These are phyloP conservation scores for Drosophila chauvacae DNA, from an alignment of 1,140 invertebrate species.

Conservation along the genomic window DNA sequence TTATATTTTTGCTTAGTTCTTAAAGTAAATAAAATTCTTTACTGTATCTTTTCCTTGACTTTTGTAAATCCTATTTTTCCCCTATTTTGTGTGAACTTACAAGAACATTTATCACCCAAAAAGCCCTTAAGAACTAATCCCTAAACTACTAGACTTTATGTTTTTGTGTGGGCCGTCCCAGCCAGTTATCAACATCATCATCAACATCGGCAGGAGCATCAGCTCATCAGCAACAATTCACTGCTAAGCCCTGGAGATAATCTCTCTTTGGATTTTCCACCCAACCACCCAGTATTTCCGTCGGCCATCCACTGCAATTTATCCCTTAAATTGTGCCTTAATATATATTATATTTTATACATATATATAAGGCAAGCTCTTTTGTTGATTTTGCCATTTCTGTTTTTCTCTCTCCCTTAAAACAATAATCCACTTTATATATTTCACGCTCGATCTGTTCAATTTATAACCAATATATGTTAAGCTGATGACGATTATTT, in stretches of 20 bases:
- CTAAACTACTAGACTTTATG: slow-evolving; percentile 4
- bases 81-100: neutral
- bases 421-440: slow-evolving; percentile 83
- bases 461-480: slow-evolving; percentile 82
- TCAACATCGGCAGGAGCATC: slow-evolving; percentile 3
- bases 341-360: slow-evolving; percentile 27
- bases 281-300: slow-evolving; percentile 1
- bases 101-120: slow-evolving; percentile 3
- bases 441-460: slow-evolving; percentile 76
- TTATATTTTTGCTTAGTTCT: neutral
- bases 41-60: neutral
- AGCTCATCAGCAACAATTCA: slow-evolving; percentile 36
- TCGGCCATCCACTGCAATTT: slow-evolving; percentile 34
- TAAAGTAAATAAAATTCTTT: neutral
- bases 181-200: slow-evolving; percentile 14
- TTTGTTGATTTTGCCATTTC: slow-evolving; percentile 17
- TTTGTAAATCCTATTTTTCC: neutral
- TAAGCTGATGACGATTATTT: slow-evolving; percentile 72
- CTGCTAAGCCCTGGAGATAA: slow-evolving; percentile 32
- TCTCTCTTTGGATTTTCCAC: slow-evolving; percentile 27
- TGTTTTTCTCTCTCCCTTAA: slow-evolving; percentile 50
- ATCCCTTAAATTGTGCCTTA: slow-evolving; percentile 34
- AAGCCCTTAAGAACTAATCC: neutral
- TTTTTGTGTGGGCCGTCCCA: slow-evolving; percentile 1
- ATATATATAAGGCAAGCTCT: neutral